phyloP scores from a whole-genome alignment of 2,888 invertebrate species.

The Pyrrhia umbra region DNA sequence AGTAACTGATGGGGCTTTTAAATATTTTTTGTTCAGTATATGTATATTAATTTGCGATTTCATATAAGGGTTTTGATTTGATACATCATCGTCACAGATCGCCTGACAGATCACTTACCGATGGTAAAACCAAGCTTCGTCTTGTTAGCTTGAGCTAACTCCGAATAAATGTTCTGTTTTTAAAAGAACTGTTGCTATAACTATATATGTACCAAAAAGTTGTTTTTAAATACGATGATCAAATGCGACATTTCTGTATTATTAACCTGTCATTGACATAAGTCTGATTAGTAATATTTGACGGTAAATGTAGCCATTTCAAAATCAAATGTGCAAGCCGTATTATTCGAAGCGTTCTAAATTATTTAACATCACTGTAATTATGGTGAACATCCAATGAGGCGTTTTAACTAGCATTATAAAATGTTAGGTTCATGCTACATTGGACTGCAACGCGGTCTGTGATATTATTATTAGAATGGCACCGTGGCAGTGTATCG shows the following conservation, averaged over 20 bases:
- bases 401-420: conserved; percentile 8
- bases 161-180: too few relatives aligned
- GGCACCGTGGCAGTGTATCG: too few relatives aligned
- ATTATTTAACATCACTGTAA: conserved; percentile 27
- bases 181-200: too few relatives aligned
- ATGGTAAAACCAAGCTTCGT: too few relatives aligned
- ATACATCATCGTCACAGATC: too few relatives aligned
- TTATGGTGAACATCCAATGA: conserved; percentile 27
- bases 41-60: too few relatives aligned
- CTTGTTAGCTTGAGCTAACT: not conserved
- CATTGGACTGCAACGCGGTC: not conserved
- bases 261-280: not conserved
- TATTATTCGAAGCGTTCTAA: conserved; percentile 13
- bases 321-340: not conserved
- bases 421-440: conserved; percentile 1
- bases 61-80: too few relatives aligned
- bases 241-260: not conserved
- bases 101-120: too few relatives aligned
- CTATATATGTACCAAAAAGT: too few relatives aligned
- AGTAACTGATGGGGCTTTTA: not conserved
- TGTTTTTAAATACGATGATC: not conserved
- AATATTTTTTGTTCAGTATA: not conserved
- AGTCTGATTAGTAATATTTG: not conserved
- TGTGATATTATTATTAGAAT: too few relatives aligned
- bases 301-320: not conserved